Evolutionary conservation across 2,888 invertebrate genomes (phyloP).

Genomic region (Bugulina stolonifera): DNA sequence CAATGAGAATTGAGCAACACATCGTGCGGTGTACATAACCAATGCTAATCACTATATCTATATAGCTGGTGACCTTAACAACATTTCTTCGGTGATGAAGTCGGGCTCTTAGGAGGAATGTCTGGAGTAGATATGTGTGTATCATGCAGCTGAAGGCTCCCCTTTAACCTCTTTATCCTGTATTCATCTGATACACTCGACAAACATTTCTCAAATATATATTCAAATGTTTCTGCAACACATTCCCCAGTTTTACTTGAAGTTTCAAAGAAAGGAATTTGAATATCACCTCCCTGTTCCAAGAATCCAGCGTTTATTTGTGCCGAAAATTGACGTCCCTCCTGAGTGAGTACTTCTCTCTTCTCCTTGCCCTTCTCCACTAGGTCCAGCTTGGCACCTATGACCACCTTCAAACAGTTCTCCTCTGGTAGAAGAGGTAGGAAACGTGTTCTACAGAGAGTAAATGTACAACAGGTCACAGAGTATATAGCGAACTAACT

Average conservation of each 20-base stretch:
- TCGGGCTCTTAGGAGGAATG: background rate
- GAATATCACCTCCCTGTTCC: slow-evolving; percentile 10
- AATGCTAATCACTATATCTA: no score
- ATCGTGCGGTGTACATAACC: no score
- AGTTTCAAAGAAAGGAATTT: slow-evolving; percentile 49
- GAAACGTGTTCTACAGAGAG: slow-evolving; percentile 48
- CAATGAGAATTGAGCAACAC: no score
- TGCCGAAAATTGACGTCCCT: slow-evolving; percentile 35
- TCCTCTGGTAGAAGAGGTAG: slow-evolving; percentile 43
- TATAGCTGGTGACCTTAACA: no score
- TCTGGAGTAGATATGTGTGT: background rate
- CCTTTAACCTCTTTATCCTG: background rate
- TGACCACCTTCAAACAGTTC: slow-evolving; percentile 44
- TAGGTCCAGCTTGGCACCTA: slow-evolving; percentile 46
- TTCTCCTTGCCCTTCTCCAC: slow-evolving; percentile 28
- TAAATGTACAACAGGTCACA: no score
- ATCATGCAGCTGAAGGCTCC: background rate
- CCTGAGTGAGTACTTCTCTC: slow-evolving; percentile 23
- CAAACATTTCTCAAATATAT: slow-evolving; percentile 42
- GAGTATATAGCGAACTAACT: no score
- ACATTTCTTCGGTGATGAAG: background rate
- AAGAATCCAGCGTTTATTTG: slow-evolving; percentile 37
- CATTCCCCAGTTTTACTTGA: slow-evolving; percentile 44
- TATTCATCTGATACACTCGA: background rate
- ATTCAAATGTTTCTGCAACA: slow-evolving; percentile 47